Evolutionary conservation across 1,140 invertebrate species (phyloP).

Genomic region (Aphelinus certus): DNA sequence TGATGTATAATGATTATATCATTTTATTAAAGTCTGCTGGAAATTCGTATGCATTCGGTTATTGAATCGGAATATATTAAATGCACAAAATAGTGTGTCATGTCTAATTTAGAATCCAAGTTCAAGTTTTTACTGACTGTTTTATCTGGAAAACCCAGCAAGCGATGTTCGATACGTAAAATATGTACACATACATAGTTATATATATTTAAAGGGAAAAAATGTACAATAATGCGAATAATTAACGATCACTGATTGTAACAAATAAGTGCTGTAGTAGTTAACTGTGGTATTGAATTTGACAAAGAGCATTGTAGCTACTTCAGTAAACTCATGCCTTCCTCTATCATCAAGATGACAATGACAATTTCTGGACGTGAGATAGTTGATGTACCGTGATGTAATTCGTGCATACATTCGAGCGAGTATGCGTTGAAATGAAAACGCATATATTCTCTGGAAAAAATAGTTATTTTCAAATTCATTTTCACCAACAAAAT

Average conservation of each 20-base stretch:
- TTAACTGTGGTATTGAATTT: conserved; percentile 34
- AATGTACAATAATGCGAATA: conserved; percentile 51
- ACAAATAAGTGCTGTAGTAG: conserved; percentile 17
- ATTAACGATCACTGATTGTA: conserved; percentile 29
- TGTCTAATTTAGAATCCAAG: not conserved
- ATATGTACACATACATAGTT: not conserved
- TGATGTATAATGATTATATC: not conserved
- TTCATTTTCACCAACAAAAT: conserved; percentile 39
- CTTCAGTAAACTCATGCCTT: conserved; percentile 46
- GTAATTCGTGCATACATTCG: conserved; percentile 29
- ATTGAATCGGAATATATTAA: not conserved
- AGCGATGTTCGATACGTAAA: conserved; percentile 57
- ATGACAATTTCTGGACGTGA: conserved; percentile 22
- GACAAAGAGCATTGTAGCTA: conserved; percentile 36
- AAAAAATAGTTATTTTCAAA: conserved; percentile 35
- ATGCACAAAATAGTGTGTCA: conserved; percentile 1
- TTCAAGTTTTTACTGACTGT: conserved; percentile 19
- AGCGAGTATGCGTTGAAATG: conserved; percentile 41
- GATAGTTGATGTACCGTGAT: conserved; percentile 25
- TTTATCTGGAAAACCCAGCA: conserved; percentile 36
- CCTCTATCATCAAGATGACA: conserved; percentile 44
- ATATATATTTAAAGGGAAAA: conserved; percentile 51
- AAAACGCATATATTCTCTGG: conserved; percentile 48
- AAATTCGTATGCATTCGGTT: conserved; percentile 7
- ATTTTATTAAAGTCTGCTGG: not conserved